Conservation (phyloP, 2,113 vertebrate genomes). For the Hylia prasina region DNA sequence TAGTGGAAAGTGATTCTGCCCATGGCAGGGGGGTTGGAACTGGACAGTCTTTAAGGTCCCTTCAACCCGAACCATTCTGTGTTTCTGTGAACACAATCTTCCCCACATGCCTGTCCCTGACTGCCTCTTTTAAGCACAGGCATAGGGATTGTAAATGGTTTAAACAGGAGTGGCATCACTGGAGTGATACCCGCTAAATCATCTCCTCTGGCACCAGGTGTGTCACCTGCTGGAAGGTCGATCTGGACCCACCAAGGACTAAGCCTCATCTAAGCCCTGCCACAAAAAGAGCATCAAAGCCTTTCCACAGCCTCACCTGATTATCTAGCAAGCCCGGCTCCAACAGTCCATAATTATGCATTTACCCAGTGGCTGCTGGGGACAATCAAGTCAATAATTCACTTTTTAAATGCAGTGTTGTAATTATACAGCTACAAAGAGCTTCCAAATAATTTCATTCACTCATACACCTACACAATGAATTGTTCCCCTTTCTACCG, state of each 20-base stretch:
- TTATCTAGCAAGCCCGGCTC: constrained; percentile 25
- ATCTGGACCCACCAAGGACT: constrained; percentile 1
- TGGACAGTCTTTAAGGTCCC: too few relatives aligned
- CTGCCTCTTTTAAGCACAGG: background rate
- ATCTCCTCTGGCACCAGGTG: background rate
- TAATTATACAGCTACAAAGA: constrained; percentile 58
- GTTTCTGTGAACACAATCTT: background rate
- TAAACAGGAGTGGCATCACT: background rate
- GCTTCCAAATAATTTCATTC: constrained; percentile 40
- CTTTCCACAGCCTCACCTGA: constrained; percentile 26
- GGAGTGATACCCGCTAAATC: background rate
- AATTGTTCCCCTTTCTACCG: constrained; percentile 27
- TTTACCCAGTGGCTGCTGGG: constrained; percentile 62
- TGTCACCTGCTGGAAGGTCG: background rate
- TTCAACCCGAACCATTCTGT: background rate
- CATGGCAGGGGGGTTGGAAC: background rate
- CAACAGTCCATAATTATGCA: constrained; percentile 25
- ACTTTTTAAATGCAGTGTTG: constrained; percentile 56
- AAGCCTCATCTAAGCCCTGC: constrained; percentile 3
- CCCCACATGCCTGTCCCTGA: background rate
- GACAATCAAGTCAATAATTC: constrained; percentile 72
- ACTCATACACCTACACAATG: background rate
- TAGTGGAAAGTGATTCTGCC: background rate
- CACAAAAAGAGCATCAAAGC: background rate
- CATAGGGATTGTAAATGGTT: background rate